Evolutionary conservation across 2,113 vertebrate species (phyloP).

Genomic region (Trematocara zebra): DNA sequence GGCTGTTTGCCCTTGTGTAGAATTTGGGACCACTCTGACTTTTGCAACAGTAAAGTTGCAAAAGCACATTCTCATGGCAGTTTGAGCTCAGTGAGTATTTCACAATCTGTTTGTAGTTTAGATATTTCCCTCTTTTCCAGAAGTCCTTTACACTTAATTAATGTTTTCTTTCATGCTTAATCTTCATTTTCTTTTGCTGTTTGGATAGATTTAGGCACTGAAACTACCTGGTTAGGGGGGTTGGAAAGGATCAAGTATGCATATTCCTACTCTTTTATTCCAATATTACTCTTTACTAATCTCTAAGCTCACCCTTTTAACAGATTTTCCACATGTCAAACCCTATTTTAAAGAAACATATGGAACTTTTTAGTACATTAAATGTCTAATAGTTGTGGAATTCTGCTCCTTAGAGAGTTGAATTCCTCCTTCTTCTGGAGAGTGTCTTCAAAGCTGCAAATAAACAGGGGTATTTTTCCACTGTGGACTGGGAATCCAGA

Average conservation of each 20-base stretch:
- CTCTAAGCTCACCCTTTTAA: background rate
- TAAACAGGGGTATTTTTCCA: background rate
- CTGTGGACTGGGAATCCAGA: background rate
- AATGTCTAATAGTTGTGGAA: background rate
- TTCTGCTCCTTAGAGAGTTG: background rate
- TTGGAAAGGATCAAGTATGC: background rate
- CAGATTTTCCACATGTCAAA: background rate
- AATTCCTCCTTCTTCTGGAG: background rate
- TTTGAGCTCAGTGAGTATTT: background rate
- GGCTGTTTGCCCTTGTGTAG: background rate
- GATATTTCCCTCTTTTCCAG: background rate
- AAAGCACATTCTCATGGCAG: background rate
- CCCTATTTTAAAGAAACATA: background rate
- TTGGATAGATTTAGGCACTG: background rate
- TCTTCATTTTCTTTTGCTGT: background rate
- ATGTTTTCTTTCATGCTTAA: background rate
- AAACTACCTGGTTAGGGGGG: background rate
- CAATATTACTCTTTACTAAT: background rate
- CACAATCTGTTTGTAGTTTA: background rate
- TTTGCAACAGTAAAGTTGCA: background rate
- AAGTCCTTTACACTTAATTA: background rate
- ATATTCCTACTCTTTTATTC: background rate
- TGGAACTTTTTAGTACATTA: background rate
- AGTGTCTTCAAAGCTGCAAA: background rate
- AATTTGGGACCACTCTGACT: background rate